A percentile compares a stretch with the other conserved stretches of the same genome.
Conservation (phyloP, 64 coral and sea anemone species). For the Orbicella faveolata region DNA sequence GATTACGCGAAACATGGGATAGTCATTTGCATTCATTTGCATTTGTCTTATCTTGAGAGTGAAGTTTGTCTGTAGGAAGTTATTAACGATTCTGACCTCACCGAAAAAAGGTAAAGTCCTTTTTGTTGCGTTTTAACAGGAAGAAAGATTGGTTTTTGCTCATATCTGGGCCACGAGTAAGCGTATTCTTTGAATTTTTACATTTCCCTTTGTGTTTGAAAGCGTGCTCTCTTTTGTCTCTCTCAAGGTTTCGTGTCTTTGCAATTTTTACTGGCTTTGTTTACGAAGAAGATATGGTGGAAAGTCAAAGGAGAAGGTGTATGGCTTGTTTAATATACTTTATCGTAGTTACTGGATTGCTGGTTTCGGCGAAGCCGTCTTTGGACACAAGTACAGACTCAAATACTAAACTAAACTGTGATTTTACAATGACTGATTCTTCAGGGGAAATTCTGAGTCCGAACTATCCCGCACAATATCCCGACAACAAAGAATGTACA, state of each 20-base stretch:
- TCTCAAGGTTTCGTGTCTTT: neutral
- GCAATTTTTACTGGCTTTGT: neutral
- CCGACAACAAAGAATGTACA: constrained; percentile 4
- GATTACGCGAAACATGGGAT: constrained; percentile 4
- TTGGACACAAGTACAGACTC: neutral
- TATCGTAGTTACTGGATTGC: neutral
- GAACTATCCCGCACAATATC: constrained; percentile 28
- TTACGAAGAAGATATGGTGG: neutral
- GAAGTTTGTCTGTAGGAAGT: neutral
- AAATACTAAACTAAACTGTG: constrained; percentile 7
- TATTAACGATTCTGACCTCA: constrained; percentile 51
- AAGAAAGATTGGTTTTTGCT: neutral
- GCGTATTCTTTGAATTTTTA: too few species aligned
- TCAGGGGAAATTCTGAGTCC: constrained; percentile 52
- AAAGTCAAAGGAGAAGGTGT: neutral
- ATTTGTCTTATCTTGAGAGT: neutral
- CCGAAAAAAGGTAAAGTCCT: constrained; percentile 3
- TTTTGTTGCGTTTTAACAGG: neutral
- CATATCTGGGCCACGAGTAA: neutral
- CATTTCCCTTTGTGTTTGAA: neutral
- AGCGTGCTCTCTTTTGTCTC: neutral
- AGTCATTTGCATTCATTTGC: neutral
- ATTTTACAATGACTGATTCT: constrained; percentile 12
- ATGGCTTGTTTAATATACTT: constrained; percentile 10
- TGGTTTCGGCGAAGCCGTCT: constrained; percentile 16